Conservation (phyloP, 2,888 invertebrate species). For the Metopia argyrocephala region DNA sequence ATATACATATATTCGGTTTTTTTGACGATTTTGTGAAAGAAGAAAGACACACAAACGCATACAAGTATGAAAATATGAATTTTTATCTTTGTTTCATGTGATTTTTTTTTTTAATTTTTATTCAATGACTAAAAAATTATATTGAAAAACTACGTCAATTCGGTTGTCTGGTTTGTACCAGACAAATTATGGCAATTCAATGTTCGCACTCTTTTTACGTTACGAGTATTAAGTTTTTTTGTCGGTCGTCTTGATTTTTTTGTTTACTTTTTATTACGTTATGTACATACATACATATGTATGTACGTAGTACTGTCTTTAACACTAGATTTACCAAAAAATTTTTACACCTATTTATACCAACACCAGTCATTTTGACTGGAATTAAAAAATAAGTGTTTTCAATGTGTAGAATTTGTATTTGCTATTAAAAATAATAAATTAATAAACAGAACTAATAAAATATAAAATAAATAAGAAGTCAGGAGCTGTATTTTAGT, state of each 20-base stretch:
- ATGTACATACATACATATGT: no score
- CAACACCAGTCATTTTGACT: no score
- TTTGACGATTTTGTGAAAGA: constrained; percentile 37
- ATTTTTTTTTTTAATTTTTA: constrained; percentile 12
- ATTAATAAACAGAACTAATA: no score
- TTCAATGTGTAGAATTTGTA: no score
- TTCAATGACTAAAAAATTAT: constrained; percentile 39
- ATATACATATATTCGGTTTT: not conserved
- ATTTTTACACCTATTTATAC: no score
- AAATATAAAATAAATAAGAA: no score
- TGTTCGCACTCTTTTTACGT: constrained; percentile 17
- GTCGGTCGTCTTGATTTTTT: constrained; percentile 1
- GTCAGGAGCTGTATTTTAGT: no score
- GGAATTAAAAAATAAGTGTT: no score
- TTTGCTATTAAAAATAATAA: no score
- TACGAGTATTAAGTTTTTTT: constrained; percentile 6
- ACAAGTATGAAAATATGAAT: constrained; percentile 41
- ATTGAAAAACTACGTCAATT: constrained; percentile 57
- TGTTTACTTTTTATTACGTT: constrained; percentile 27
- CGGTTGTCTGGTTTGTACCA: constrained; percentile 58
- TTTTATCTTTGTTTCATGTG: constrained; percentile 27
- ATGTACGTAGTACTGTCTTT: constrained; percentile 37
- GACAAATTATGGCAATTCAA: constrained; percentile 47
- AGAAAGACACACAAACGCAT: not conserved
- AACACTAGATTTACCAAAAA: no score